phyloP scores from a whole-genome alignment of 2,888 invertebrate genomes.

The Athalia circularis region DNA sequence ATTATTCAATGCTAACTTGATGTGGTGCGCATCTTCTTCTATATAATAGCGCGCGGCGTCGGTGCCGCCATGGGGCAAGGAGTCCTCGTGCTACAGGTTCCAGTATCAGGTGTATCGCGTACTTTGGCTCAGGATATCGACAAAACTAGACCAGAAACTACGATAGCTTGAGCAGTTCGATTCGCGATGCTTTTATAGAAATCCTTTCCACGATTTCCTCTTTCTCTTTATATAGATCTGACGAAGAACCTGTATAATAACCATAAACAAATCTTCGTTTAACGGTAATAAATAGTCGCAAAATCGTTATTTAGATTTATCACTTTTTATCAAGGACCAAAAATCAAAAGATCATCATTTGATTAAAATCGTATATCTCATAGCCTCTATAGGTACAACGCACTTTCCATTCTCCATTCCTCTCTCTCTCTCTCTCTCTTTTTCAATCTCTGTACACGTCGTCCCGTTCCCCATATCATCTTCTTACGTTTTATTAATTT shows the following conservation, averaged over 20 bases:
- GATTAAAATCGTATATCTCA: background rate
- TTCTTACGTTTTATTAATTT: background rate
- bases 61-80: slow-evolving; percentile 44
- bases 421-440: too few species aligned
- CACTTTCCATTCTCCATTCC: too few species aligned
- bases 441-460: too few species aligned
- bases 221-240: background rate
- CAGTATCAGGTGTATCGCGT: slow-evolving; percentile 53
- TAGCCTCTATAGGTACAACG: too few species aligned
- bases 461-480: background rate
- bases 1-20: slow-evolving; percentile 43
- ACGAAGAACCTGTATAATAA: slow-evolving; percentile 1
- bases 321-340: background rate
- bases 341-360: background rate
- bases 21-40: slow-evolving; percentile 33
- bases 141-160: background rate
- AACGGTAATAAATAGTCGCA: background rate
- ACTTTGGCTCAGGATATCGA: slow-evolving; percentile 22
- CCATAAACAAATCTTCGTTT: background rate
- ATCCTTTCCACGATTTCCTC: background rate
- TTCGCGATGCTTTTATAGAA: slow-evolving; percentile 8
- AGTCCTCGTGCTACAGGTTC: slow-evolving; percentile 26
- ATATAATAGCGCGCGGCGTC: slow-evolving; percentile 44
- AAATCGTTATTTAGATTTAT: background rate
- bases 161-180: background rate